phyloP scores from a whole-genome alignment of 2,797 vertebrate species.

The Muscicapa striata region DNA sequence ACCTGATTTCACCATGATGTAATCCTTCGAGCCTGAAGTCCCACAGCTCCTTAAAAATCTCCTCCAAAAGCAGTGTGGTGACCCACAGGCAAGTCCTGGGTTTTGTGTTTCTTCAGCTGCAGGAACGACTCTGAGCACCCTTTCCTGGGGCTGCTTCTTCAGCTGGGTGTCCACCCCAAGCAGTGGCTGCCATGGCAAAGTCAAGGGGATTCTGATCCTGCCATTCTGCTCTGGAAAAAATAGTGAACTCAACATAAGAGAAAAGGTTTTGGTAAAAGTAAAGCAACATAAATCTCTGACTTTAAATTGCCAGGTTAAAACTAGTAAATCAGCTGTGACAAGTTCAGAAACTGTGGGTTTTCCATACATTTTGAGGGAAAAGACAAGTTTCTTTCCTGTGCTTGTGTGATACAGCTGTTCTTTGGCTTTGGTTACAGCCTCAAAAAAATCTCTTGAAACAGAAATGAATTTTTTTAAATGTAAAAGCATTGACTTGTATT shows the following conservation, averaged over 20 bases:
- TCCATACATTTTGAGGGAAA: background rate
- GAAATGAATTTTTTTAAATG: background rate
- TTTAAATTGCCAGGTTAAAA: background rate
- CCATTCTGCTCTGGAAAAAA: background rate
- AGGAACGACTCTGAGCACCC: background rate
- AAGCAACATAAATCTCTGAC: background rate
- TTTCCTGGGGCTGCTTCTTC: background rate
- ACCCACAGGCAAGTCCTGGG: background rate
- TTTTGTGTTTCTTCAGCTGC: background rate
- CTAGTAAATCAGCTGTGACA: background rate
- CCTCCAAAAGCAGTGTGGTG: background rate
- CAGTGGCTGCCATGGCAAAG: rapidly evolving
- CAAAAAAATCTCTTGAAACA: background rate
- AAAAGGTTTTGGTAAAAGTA: background rate
- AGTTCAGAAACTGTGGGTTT: background rate
- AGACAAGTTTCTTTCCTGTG: background rate
- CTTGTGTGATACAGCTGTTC: background rate
- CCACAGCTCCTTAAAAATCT: background rate
- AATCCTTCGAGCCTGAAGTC: background rate
- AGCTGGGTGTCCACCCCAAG: background rate
- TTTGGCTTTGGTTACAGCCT: background rate
- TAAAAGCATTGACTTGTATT: background rate
- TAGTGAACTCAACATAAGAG: background rate
- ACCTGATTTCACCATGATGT: background rate
- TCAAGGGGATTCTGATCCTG: background rate